A percentile compares a stretch with the other conserved stretches of the same genome.
Evolutionary conservation across 2,888 invertebrate species (phyloP).

Genomic region (Philhelius pedissequus): DNA sequence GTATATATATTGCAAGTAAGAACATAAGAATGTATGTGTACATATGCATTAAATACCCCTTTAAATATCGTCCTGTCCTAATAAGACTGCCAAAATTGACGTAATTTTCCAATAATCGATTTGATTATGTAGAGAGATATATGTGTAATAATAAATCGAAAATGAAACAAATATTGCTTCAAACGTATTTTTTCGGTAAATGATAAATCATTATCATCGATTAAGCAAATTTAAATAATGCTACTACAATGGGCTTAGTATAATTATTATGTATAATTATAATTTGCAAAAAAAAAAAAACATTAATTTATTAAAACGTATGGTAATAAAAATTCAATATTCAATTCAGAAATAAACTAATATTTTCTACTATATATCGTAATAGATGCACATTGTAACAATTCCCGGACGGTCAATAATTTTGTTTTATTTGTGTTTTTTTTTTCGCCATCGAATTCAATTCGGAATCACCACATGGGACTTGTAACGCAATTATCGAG

Average conservation of each 20-base stretch:
- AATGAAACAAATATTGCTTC: too few species aligned
- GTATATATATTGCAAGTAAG: too few species aligned
- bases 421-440: not conserved
- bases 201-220: not conserved
- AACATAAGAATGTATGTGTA: too few species aligned
- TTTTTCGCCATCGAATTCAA: not conserved
- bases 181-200: not conserved
- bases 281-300: not conserved
- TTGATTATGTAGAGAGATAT: too few species aligned
- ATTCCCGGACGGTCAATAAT: not conserved
- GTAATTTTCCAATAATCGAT: too few species aligned
- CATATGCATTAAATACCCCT: too few species aligned
- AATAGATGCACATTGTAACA: not conserved
- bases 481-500: not conserved
- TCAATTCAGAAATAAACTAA: not conserved
- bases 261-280: not conserved
- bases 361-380: not conserved
- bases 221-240: not conserved
- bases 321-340: not conserved
- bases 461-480: not conserved
- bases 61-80: too few species aligned
- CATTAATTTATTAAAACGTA: not conserved
- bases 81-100: too few species aligned
- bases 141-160: too few species aligned
- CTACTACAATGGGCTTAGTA: not conserved